These are phyloP conservation scores for Habropoda laboriosa DNA, from an alignment of 1,140 invertebrate genomes.

Conservation along the genomic window DNA sequence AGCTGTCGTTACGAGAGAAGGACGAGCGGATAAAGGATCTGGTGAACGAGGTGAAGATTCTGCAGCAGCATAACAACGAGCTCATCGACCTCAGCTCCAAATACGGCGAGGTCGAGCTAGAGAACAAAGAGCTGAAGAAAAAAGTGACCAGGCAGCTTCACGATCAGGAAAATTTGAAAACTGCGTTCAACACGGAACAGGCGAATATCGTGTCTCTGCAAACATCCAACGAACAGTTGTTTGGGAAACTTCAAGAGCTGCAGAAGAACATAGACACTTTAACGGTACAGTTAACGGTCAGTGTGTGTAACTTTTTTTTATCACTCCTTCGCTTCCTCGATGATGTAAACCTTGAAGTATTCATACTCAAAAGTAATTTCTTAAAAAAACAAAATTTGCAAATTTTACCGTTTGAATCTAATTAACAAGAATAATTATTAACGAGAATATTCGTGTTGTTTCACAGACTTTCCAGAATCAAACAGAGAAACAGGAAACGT, in stretches of 20 bases:
- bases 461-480: conserved; percentile 66
- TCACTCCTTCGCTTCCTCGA: background rate
- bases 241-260: conserved; percentile 75
- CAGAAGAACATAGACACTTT: conserved; percentile 76
- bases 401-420: too few relatives aligned
- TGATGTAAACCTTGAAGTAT: too few relatives aligned
- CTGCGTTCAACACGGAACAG: conserved; percentile 70
- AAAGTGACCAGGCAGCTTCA: conserved; percentile 69
- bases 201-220: conserved; percentile 70
- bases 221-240: conserved; percentile 72
- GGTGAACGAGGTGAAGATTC: conserved; percentile 71
- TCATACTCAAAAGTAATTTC: too few relatives aligned
- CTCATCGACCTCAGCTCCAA: conserved; percentile 71
- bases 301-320: conserved; percentile 38
- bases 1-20: conserved; percentile 68
- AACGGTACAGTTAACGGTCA: conserved; percentile 75
- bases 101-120: conserved; percentile 70
- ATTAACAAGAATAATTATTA: too few relatives aligned
- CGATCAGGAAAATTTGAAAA: conserved; percentile 70
- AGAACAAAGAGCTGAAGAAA: conserved; percentile 74
- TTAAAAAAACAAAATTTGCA: too few relatives aligned
- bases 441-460: too few relatives aligned
- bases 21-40: conserved; percentile 75
- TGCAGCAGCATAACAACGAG: conserved; percentile 78
- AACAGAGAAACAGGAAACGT: conserved; percentile 40